These are phyloP conservation scores for Neofelis nebulosa DNA, from an alignment of 2,113 vertebrate species.

Conservation along the genomic window DNA sequence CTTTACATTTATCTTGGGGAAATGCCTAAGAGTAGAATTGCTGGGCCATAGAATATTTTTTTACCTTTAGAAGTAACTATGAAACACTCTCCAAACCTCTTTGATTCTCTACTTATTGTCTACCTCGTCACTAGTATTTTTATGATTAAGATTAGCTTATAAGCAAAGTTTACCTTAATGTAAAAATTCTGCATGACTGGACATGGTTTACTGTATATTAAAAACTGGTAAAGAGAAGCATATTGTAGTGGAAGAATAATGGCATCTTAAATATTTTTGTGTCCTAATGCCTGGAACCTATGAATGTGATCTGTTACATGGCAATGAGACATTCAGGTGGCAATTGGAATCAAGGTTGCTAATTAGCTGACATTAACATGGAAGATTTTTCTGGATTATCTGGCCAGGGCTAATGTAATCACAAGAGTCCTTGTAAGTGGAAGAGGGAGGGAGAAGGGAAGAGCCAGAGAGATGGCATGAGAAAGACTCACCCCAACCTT, in stretches of 20 bases:
- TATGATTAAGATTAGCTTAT: constrained; percentile 37
- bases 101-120: not conserved
- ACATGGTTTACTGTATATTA: not conserved
- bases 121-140: not conserved
- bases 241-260: not conserved
- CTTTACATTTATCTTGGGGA: constrained; percentile 9
- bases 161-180: not conserved
- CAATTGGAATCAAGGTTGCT: not conserved
- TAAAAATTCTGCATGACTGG: not conserved
- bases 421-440: not conserved
- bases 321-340: not conserved
- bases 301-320: not conserved
- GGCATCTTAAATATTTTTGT: not conserved
- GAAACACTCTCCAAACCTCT: not conserved
- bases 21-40: not conserved
- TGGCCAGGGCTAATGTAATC: not conserved
- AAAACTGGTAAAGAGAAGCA: not conserved
- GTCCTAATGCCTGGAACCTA: not conserved
- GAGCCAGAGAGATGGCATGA: not conserved
- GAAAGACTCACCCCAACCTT: not conserved
- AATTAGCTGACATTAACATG: not conserved
- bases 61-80: not conserved
- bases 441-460: not conserved
- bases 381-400: not conserved
- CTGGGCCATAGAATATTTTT: not conserved